Base-by-base conservation (phyloP, 1,140 invertebrate species). In the Coenobita brevimanus region DNA sequence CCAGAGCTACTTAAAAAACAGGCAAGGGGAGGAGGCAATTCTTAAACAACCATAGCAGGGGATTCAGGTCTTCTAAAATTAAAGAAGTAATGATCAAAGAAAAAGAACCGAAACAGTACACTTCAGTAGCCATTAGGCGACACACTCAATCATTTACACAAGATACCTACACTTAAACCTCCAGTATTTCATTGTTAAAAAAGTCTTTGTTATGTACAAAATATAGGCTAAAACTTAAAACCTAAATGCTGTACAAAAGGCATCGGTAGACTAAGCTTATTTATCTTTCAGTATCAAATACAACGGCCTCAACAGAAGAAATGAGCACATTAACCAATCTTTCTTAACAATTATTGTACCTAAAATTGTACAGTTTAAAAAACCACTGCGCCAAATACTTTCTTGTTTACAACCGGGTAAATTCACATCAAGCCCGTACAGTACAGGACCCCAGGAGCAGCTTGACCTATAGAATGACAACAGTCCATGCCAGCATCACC, bases 181-280 rank as follows among this genome's bases (percentile, higher is more conserved):
- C 85, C 85, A 87, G 85, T 87, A 87, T 85, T 85, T 87, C 85
- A 81, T 87, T 87, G 85, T 87, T 87, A 80, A 87, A 87, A 87
- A 87, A 87, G 78, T 80, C 78, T 80, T 87, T 85, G 82, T 82
- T 89, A 89, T 89, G 89, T 89, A 89, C 89, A 89, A 89, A 89
- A 89, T 89, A 89, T 89, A 89, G 89, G 89, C 89, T 89, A 89
- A 87, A 89, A 89, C 89, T 89, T 89, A 89, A 89, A 89, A 89
- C 89, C 89, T 89, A 89, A 89, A 89, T 89, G 84, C 89, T 89
- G 85, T 89, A 89, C 89, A 89, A 89, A 89, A 89, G 89, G 89
- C 89, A 89, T 89, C 89, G 85, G 84, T 89, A 89, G 83, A 89
- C 89, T 89, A 89, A 89, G 83, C 82, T 82, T 82, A 82, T 89